These are phyloP conservation scores for Megalops atlanticus DNA, from an alignment of 2,113 vertebrate species.

Conservation along the genomic window DNA sequence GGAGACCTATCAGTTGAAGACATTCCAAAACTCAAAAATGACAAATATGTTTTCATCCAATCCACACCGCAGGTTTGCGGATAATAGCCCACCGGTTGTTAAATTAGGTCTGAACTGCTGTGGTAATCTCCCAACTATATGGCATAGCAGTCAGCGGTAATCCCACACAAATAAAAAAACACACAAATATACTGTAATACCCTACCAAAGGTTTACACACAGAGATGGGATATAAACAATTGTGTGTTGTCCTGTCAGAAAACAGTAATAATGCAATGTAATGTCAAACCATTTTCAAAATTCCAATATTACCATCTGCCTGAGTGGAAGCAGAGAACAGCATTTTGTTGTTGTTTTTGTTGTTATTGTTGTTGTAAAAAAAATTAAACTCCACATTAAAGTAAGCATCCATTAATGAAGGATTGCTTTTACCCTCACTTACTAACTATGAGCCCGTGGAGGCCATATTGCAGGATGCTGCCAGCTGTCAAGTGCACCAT, in stretches of 20 bases:
- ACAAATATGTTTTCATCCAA: neutral
- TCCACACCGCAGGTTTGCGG: neutral
- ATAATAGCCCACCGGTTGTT: neutral
- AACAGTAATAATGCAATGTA: neutral
- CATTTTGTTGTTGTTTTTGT: too few species aligned
- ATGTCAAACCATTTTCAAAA: too few species aligned
- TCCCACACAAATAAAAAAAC: neutral
- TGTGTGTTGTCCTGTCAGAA: neutral
- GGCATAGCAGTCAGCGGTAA: neutral
- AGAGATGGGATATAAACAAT: neutral
- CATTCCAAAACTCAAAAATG: neutral
- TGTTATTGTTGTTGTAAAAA: too few species aligned
- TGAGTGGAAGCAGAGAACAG: too few species aligned
- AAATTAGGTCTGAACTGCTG: neutral
- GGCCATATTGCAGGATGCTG: neutral
- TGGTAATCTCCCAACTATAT: neutral
- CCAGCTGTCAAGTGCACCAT: conserved; percentile 4
- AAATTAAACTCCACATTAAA: neutral
- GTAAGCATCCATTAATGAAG: neutral
- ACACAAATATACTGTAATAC: too few species aligned
- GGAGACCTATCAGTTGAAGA: neutral
- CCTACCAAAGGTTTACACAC: neutral
- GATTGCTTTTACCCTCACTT: neutral
- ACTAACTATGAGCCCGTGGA: neutral
- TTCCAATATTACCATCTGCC: too few species aligned